phyloP scores from a whole-genome alignment of 2,113 vertebrate species.

The Plotosus lineatus region DNA sequence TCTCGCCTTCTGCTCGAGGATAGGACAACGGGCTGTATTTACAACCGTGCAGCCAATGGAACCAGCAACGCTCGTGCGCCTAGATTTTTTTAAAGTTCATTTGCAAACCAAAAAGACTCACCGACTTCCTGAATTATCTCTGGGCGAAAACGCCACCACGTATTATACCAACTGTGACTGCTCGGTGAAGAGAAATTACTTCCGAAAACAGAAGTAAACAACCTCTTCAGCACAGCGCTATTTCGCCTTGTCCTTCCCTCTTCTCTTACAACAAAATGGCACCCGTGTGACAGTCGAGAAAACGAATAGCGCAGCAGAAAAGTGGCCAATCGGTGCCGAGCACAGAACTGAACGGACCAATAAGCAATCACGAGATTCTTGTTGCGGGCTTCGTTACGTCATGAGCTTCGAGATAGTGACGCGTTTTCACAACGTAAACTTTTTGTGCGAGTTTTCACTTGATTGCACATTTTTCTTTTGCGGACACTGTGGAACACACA shows the following conservation, averaged over 20 bases:
- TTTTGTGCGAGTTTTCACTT: background rate
- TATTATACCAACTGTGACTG: conserved; percentile 33
- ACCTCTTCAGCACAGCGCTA: conserved; percentile 36
- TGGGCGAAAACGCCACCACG: conserved; percentile 47
- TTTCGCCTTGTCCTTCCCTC: conserved; percentile 45
- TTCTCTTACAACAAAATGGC: conserved; percentile 78
- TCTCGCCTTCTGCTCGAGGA: background rate
- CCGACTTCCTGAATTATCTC: conserved; percentile 73
- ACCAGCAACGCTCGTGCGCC: too few relatives aligned
- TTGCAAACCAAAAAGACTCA: conserved; percentile 58
- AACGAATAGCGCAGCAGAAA: conserved; percentile 57
- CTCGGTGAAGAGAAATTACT: conserved; percentile 52
- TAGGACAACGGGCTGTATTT: background rate
- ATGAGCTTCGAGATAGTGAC: background rate
- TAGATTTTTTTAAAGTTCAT: background rate
- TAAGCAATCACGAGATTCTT: conserved; percentile 49
- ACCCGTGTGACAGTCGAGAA: conserved; percentile 38
- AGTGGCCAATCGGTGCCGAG: conserved; percentile 63
- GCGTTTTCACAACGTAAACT: background rate
- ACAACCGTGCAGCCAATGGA: background rate
- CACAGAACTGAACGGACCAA: conserved; percentile 55
- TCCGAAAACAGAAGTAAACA: conserved; percentile 56
- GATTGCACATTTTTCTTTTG: background rate
- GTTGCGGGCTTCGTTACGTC: conserved; percentile 65
- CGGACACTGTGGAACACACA: background rate